Percentiles rank a stretch among this genome's conserved stretches.
Conservation (phyloP, 2,797 vertebrate genomes). For the Leucoraja ocellata region DNA sequence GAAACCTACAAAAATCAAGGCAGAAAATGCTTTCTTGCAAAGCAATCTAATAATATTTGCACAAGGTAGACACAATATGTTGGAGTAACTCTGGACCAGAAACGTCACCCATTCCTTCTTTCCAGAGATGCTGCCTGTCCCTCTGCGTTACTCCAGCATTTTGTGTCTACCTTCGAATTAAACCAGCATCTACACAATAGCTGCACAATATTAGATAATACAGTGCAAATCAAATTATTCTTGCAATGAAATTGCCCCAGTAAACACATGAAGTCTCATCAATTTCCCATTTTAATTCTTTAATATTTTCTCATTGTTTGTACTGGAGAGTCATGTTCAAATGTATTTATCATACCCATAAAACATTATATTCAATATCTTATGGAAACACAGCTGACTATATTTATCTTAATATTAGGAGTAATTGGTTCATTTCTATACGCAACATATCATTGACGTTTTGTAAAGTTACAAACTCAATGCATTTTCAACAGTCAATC, state of each 20-base stretch:
- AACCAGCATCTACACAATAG: not conserved
- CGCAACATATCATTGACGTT: too few species aligned
- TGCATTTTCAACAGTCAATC: not conserved
- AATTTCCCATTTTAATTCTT: not conserved
- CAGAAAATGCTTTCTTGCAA: not conserved
- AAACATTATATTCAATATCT: too few species aligned
- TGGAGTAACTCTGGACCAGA: too few species aligned
- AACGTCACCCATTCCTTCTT: too few species aligned
- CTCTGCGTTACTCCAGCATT: too few species aligned
- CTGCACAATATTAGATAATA: not conserved
- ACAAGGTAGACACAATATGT: not conserved
- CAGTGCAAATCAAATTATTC: not conserved
- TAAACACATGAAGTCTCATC: not conserved
- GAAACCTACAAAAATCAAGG: not conserved
- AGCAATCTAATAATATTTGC: not conserved
- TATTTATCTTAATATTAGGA: too few species aligned
- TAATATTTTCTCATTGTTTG: not conserved
- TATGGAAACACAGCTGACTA: too few species aligned
- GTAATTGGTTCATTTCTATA: too few species aligned
- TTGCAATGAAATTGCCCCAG: not conserved
- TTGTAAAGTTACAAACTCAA: not conserved
- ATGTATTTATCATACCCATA: not conserved
- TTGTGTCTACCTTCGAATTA: too few species aligned
- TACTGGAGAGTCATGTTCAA: not conserved
- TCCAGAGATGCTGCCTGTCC: too few species aligned